A percentile compares a stretch with the other conserved stretches of the same genome.
Evolutionary conservation across 2,797 vertebrate genomes (phyloP).

Genomic region (Aulostomus chinensis): DNA sequence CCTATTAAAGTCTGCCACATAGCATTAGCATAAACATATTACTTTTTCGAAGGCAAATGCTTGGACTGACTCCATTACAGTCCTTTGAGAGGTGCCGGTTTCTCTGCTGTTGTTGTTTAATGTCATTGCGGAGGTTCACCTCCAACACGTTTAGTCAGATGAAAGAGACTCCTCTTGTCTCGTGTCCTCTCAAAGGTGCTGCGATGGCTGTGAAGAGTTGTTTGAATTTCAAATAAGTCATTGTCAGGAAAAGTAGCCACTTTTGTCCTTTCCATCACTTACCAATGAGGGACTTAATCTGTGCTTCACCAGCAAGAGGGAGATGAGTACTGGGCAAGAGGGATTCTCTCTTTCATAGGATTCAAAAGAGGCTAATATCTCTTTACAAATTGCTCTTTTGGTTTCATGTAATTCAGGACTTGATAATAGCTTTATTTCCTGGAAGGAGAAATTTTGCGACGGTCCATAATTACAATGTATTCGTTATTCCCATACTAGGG

Average conservation of each 20-base stretch:
- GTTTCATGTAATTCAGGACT: constrained; percentile 64
- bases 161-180: constrained; percentile 63
- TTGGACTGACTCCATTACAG: constrained; percentile 44
- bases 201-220: constrained; percentile 53
- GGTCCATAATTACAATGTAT: constrained; percentile 67
- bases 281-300: constrained; percentile 62
- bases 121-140: constrained; percentile 54
- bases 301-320: constrained; percentile 38
- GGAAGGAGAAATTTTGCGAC: constrained; percentile 58
- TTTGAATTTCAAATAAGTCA: constrained; percentile 77
- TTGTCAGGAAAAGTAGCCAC: constrained; percentile 67
- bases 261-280: constrained; percentile 75
- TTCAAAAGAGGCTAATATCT: constrained; percentile 70
- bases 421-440: constrained; percentile 69
- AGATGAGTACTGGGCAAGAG: constrained; percentile 65
- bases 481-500: constrained; percentile 51
- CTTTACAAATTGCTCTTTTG: constrained; percentile 72
- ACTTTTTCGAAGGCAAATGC: constrained; percentile 58
- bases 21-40: constrained; percentile 63
- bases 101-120: constrained; percentile 56
- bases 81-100: constrained; percentile 53
- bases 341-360: constrained; percentile 62
- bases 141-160: constrained; percentile 57
- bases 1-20: constrained; percentile 20
- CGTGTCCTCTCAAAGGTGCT: constrained; percentile 55